Base-by-base conservation (phyloP, 2,797 vertebrate genomes). In the Coendou prehensilis region DNA sequence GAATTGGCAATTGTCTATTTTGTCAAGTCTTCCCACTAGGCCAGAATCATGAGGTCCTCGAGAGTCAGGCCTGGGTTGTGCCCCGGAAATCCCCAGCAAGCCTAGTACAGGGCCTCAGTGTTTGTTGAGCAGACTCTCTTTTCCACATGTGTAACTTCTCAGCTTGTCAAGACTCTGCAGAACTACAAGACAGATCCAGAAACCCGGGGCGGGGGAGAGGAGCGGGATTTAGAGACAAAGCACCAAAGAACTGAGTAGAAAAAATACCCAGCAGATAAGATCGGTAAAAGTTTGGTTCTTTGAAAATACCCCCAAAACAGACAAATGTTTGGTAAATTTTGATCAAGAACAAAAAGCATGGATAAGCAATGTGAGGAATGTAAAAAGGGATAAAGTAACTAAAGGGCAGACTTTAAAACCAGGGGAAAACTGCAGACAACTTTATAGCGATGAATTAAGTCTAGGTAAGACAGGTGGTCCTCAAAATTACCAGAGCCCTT, bases 1-100 rank as follows among this genome's bases (percentile, higher is more conserved):
- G 95, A 98, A 97, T 89, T 89, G 90, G 78, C 56, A 92, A 69
- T 81, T 80, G 90, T 96, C 92, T 97, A 13, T 97, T 98, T 98
- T 96, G 82, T 85, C 96, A 97, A 91, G 93, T 95, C 85, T 91
- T 95, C 86, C 82, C 94, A 94, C 81, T 93, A 96, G 85, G 96
- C 28, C 85, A 76, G 79, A 94, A 92, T 92, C 88, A 88, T 78
- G 89, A 67, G 14, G 61, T 93, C 93, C 81, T 71, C 75, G 67
- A 88, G 91, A 59, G 91, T 85, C 83, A 92, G 78, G 89, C 81
- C 84, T 82, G 78, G 81, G 88, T 92, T 57, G 83, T 92, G 79
- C 79, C 93, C 85, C 93, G 94, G 82, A 96, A 85, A 91, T 87
- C 52, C 56, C 85, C 56, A 81, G 78, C 79, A 95, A 95, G 81